These are phyloP conservation scores for Marasmarcha lunaedactyla DNA, from an alignment of 2,888 invertebrate species.

Conservation along the genomic window DNA sequence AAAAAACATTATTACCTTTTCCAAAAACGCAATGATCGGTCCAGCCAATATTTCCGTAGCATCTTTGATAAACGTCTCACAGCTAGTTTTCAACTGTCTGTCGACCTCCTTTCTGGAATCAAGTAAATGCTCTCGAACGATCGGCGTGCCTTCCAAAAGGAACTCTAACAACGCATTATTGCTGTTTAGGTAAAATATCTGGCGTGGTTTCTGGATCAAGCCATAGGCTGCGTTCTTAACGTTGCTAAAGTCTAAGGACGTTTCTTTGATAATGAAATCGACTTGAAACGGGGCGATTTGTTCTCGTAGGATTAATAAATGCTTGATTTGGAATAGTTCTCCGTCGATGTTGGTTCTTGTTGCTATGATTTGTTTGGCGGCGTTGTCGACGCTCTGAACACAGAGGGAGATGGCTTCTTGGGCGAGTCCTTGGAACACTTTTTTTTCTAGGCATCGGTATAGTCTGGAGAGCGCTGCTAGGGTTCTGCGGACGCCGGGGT, in stretches of 20 bases:
- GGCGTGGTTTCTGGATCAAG: constrained; percentile 80
- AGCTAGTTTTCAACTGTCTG: constrained; percentile 87
- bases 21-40: constrained; percentile 79
- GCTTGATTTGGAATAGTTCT: constrained; percentile 97
- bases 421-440: constrained; percentile 96
- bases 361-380: constrained; percentile 81
- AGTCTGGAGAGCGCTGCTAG: constrained; percentile 92
- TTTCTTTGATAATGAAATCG: constrained; percentile 93
- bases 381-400: constrained; percentile 88
- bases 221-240: constrained; percentile 88
- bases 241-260: constrained; percentile 92
- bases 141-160: constrained; percentile 91
- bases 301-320: constrained; percentile 94
- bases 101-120: constrained; percentile 98
- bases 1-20: constrained; percentile 68
- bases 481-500: constrained; percentile 95
- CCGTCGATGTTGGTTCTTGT: constrained; percentile 90
- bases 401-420: constrained; percentile 95
- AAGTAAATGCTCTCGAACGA: constrained; percentile 90
- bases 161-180: constrained; percentile 96
- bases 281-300: constrained; percentile 99
- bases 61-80: constrained; percentile 88
- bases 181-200: constrained; percentile 86
- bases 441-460: constrained; percentile 88
- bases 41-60: constrained; percentile 81